Percentiles rank a stretch among this genome's conserved stretches.
These are phyloP conservation scores for Spondyliosoma cantharus DNA, from an alignment of 2,797 vertebrate genomes.

Conservation along the genomic window DNA sequence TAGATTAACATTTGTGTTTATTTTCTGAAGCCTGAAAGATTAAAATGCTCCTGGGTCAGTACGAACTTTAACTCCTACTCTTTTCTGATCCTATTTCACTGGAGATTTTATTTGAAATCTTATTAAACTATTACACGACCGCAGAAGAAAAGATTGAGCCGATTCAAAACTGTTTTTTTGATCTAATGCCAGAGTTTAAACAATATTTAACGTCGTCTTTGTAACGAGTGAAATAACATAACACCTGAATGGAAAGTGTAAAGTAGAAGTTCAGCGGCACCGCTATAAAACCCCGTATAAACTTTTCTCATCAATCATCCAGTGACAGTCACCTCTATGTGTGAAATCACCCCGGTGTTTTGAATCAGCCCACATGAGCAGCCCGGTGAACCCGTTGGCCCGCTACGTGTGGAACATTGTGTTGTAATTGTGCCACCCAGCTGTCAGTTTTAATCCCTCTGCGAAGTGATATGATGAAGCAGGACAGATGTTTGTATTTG, in stretches of 20 bases:
- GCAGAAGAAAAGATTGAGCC: not conserved
- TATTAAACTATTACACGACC: not conserved
- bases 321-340: conserved; percentile 62
- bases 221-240: conserved; percentile 10
- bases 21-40: conserved; percentile 10
- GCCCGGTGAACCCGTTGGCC: conserved; percentile 70
- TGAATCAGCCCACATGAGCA: conserved; percentile 61
- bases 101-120: not conserved
- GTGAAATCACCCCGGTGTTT: conserved; percentile 72
- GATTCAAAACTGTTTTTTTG: not conserved
- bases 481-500: conserved; percentile 73
- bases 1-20: not conserved
- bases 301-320: conserved; percentile 68
- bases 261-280: conserved; percentile 28
- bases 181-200: not conserved
- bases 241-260: conserved; percentile 36
- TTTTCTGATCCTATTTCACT: not conserved
- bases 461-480: conserved; percentile 62
- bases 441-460: conserved; percentile 77
- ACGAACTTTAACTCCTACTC: conserved; percentile 36
- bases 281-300: conserved; percentile 32
- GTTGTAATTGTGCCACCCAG: conserved; percentile 74
- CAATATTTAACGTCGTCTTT: conserved; percentile 5
- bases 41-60: conserved; percentile 32
- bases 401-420: conserved; percentile 49